Evolutionary conservation across 2,113 vertebrate genomes (phyloP).

Genomic region (Platichthys stellatus): DNA sequence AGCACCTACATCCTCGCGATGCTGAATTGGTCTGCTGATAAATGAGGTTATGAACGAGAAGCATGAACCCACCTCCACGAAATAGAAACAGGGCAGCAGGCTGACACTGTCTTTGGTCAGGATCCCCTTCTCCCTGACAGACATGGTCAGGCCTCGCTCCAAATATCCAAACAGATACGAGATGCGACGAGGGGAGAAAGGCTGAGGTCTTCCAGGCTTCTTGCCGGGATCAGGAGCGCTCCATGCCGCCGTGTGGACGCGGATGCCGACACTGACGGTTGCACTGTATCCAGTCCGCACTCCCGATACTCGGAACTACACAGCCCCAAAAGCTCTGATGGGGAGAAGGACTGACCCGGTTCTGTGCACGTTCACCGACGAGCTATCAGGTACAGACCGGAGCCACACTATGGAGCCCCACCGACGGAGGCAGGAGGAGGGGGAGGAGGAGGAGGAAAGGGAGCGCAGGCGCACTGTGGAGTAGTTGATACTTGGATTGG

Average conservation of each 20-base stretch:
- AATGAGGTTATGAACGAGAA: neutral
- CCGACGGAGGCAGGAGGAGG: neutral
- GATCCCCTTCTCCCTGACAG: slow-evolving; percentile 88
- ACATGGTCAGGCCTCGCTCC: slow-evolving; percentile 83
- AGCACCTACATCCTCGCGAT: neutral
- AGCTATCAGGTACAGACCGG: slow-evolving; percentile 37
- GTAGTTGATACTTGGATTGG: too few relatives aligned
- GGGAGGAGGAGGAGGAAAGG: neutral
- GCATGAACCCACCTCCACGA: slow-evolving; percentile 92
- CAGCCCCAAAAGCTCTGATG: slow-evolving; percentile 1
- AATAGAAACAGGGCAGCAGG: slow-evolving; percentile 96
- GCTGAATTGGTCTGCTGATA: neutral
- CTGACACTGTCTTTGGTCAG: slow-evolving; percentile 95
- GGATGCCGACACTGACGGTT: slow-evolving; percentile 4
- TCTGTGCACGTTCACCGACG: slow-evolving; percentile 18
- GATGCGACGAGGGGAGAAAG: slow-evolving; percentile 18
- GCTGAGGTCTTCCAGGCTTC: slow-evolving; percentile 32
- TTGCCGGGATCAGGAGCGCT: slow-evolving; percentile 65
- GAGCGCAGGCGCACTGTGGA: slow-evolving; percentile 66
- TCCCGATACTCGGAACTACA: neutral
- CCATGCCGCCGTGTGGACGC: slow-evolving; percentile 36
- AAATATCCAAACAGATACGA: slow-evolving; percentile 32
- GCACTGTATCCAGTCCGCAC: neutral
- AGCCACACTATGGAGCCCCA: slow-evolving; percentile 11
- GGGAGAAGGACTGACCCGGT: slow-evolving; percentile 10